Percentiles rank a stretch among this genome's conserved stretches.
Conservation (phyloP, 2,113 vertebrate species). For the Thalassarche chlororhynchos region DNA sequence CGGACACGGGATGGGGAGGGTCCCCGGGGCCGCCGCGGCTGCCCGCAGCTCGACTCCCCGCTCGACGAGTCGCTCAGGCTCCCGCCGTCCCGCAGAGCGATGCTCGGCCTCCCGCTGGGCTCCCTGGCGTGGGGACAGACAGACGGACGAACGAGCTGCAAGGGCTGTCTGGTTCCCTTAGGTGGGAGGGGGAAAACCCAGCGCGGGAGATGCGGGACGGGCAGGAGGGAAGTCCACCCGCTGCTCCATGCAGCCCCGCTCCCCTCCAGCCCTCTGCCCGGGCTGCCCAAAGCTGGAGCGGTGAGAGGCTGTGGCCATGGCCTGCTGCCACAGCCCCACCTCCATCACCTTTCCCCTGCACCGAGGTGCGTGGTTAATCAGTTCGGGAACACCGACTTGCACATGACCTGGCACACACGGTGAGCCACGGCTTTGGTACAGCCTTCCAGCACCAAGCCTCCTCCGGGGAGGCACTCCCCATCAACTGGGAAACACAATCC, state of each 20-base stretch:
- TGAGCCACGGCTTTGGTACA: background rate
- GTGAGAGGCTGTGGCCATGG: background rate
- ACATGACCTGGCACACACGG: background rate
- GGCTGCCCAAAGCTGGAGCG: background rate
- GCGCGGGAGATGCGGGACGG: background rate
- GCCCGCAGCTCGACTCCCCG: slow-evolving; percentile 66
- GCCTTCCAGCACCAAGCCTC: background rate
- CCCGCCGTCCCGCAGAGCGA: slow-evolving; percentile 38
- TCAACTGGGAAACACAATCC: rapidly evolving
- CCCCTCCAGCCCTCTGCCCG: background rate
- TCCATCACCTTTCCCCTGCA: background rate
- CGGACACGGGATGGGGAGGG: slow-evolving; percentile 81
- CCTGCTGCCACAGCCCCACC: background rate
- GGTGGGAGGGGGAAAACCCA: background rate
- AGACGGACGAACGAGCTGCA: background rate
- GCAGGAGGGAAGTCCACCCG: background rate
- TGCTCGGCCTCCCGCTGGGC: background rate
- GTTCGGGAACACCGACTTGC: background rate
- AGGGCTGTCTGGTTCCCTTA: background rate
- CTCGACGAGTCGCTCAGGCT: slow-evolving; percentile 80
- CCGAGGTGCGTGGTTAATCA: background rate
- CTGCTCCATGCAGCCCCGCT: background rate
- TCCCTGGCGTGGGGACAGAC: slow-evolving; percentile 33
- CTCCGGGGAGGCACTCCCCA: background rate
- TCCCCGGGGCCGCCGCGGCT: slow-evolving; percentile 34